Evolutionary conservation across 2,797 vertebrate genomes (phyloP), one percentile per base, ranked within the genome.

Genomic region (Perodicticus potto): DNA sequence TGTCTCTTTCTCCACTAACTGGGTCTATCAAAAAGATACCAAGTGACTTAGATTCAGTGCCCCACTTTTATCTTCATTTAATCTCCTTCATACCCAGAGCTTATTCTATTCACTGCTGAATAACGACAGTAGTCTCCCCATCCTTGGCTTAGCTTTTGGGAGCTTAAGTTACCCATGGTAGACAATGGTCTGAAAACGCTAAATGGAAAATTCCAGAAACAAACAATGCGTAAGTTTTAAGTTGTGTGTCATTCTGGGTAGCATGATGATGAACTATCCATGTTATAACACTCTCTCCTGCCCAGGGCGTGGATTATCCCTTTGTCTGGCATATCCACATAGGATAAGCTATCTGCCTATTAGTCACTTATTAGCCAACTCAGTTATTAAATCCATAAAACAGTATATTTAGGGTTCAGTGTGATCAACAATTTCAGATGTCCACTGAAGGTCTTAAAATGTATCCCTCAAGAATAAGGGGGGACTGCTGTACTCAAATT

Each of bases 1-100:
- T 76, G 12, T 76, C 45, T 95, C 59, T 86, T 96, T 19, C n/a
- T 96, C 34, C 22, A 29, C 29, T 84, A 81, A 32, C 55, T 40
- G 45, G 5, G 72, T 96, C 59, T 94, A 32, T 82, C 27, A 77
- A 40, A 73, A 96, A 25, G 55, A 70, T 89, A 63, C 3, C 9
- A 55, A 80, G 32, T 72, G n/a, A 4, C 22, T 92, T 72, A 70
- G 49, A 5, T 53, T 25, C 25, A 63, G 37, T 23, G 17, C 11
- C 72, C 69, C 90, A 57, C 13, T 82, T 88, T 93, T 59, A 57
- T 43, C 72, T 93, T 70, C 29, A 19, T 86, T 86, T 91, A 55
- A 85, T 45, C 69, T 86, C 70, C 37, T 95, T 82, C 81, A 17
- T 40, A 78, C 25, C 29, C 61, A 73, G 59, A 69, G 13, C 37